Percentiles rank a stretch among this genome's conserved stretches.
Conservation (phyloP, 2,888 invertebrate species). For the Tyria jacobaeae region DNA sequence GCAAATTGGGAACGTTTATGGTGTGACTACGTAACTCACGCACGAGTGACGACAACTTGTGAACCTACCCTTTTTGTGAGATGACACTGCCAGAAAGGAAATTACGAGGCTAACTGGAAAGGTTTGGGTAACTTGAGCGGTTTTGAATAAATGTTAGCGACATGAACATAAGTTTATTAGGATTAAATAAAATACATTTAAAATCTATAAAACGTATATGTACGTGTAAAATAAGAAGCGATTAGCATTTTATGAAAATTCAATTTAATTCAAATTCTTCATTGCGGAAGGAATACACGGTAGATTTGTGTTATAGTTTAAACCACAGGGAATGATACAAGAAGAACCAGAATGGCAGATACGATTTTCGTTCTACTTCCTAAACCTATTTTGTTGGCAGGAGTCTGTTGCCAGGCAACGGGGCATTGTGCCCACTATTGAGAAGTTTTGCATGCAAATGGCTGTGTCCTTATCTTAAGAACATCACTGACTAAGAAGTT, state of each 20-base stretch:
- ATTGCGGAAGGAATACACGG: too few species aligned
- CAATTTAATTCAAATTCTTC: too few species aligned
- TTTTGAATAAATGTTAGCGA: constrained; percentile 34
- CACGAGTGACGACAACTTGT: constrained; percentile 52
- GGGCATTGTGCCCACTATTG: constrained; percentile 34
- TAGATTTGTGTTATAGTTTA: too few species aligned
- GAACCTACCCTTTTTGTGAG: constrained; percentile 73
- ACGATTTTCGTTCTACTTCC: too few species aligned
- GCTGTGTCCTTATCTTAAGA: constrained; percentile 39
- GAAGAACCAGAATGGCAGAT: too few species aligned
- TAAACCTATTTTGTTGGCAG: constrained; percentile 41
- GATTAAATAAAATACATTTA: too few species aligned
- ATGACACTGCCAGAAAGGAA: constrained; percentile 79
- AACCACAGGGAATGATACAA: too few species aligned
- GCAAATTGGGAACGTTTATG: constrained; percentile 78
- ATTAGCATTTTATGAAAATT: too few species aligned
- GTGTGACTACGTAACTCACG: constrained; percentile 59
- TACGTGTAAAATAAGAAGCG: too few species aligned
- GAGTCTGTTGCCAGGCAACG: constrained; percentile 48
- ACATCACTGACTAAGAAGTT: constrained; percentile 28
- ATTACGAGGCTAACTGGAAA: constrained; percentile 73
- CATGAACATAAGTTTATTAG: not conserved
- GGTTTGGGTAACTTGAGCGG: constrained; percentile 68
- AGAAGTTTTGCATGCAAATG: constrained; percentile 55
- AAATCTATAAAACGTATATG: too few species aligned